Percentiles rank a stretch among this genome's conserved stretches.
Conservation (phyloP, 2,797 vertebrate species). For the Argya squamiceps region DNA sequence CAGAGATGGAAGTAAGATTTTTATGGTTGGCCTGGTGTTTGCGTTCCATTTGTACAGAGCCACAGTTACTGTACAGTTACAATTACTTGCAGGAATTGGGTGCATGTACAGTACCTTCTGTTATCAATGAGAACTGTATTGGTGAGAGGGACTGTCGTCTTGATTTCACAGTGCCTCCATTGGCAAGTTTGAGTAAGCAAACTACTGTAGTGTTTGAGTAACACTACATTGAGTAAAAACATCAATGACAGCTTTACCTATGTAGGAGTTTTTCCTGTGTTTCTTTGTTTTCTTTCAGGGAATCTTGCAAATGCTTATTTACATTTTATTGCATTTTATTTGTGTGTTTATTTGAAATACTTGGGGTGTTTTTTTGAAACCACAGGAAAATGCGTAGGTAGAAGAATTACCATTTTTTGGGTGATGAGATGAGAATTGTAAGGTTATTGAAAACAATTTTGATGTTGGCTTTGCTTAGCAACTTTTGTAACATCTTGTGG, state of each 20-base stretch:
- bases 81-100: fast-evolving
- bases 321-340: neutral
- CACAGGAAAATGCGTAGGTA: neutral
- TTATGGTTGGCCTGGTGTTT: neutral
- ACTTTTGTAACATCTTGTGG: neutral
- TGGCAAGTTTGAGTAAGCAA: neutral
- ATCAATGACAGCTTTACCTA: neutral
- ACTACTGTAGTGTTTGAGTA: no score
- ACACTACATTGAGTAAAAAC: neutral
- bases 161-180: neutral
- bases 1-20: neutral
- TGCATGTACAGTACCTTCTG: neutral
- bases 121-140: neutral
- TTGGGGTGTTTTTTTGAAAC: neutral
- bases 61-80: neutral
- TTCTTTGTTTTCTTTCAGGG: neutral
- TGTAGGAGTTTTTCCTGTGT: neutral
- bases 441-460: neutral
- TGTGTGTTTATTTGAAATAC: neutral
- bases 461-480: neutral
- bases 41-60: neutral
- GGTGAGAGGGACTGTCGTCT: neutral
- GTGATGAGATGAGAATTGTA: neutral
- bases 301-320: neutral
- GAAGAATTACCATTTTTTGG: neutral